Evolutionary conservation across 2,113 vertebrate genomes (phyloP), one percentile per base, ranked within the genome.

Genomic region (Columbina picui): DNA sequence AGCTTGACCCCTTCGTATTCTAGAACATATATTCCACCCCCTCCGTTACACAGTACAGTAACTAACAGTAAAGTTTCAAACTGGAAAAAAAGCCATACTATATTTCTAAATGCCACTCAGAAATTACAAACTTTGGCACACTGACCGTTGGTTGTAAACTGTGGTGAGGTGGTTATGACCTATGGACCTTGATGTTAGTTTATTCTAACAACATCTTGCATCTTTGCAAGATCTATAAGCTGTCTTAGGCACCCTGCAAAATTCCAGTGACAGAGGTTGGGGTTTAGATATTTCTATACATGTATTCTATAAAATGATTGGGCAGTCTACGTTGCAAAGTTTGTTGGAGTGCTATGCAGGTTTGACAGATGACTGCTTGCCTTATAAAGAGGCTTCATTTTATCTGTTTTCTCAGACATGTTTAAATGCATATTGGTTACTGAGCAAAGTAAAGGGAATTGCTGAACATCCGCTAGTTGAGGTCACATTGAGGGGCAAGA

Each of bases 1-100:
- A 10, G 8, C 10, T 74, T 39, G 30, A 4, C 18, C 2, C 0
- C 38, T 38, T 68, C 3, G 0, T 79, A 18, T 9, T 6, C 19
- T 12, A 18, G 12, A 16, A 27, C 23, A 7, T 56, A 3, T 27
- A 7, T 34, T 14, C 3, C 14, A 2, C 12, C 4, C 9, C 5
- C n/a, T n/a, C n/a, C n/a, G n/a, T n/a, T n/a, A n/a, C n/a, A n/a
- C n/a, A n/a, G n/a, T 1, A 0, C 19, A 75, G 29, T 34, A 26
- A 12, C 23, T 25, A 18, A 75, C 50, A 14, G 4, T 80, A 12
- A 76, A 57, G 32, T 70, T 80, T 84, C 16, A 50, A 23, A 14
- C 6, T 32, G 11, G 30, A 9, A 30, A 16, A 26, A 57, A 27
- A 20, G 14, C 23, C 7, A 1, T 41, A 69, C 13, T 49, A 0